phyloP scores from a whole-genome alignment of 1,140 invertebrate genomes.

The Leguminivora glycinivorella region DNA sequence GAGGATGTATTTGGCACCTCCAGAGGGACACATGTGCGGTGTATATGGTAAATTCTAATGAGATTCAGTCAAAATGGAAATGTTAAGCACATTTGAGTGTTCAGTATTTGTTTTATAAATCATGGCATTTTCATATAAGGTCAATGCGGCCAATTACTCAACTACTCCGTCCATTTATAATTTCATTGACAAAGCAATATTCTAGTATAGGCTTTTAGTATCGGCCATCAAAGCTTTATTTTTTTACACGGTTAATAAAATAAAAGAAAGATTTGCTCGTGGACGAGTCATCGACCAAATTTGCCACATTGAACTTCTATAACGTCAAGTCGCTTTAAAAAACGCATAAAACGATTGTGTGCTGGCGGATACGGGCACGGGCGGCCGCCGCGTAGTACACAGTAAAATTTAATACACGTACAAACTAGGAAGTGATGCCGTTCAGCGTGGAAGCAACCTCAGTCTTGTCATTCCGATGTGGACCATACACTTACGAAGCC shows the following conservation, averaged over 20 bases:
- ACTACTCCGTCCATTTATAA: too few relatives aligned
- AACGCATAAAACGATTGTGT: neutral
- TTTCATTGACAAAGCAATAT: too few relatives aligned
- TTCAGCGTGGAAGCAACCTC: constrained; percentile 69
- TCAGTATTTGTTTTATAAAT: neutral
- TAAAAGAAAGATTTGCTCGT: too few relatives aligned
- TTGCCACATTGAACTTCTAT: too few relatives aligned
- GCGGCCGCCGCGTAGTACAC: constrained; percentile 45
- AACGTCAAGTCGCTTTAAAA: neutral
- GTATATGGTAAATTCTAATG: constrained; percentile 14
- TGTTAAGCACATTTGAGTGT: constrained; percentile 11
- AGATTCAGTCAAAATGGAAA: constrained; percentile 14
- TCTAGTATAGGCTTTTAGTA: too few relatives aligned
- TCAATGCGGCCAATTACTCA: too few relatives aligned
- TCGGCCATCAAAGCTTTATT: too few relatives aligned
- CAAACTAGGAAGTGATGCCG: constrained; percentile 66
- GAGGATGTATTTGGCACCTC: constrained; percentile 1
- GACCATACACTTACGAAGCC: constrained; percentile 60
- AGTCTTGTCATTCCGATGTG: constrained; percentile 74
- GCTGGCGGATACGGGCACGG: constrained; percentile 38
- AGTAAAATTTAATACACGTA: constrained; percentile 62
- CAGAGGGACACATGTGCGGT: neutral
- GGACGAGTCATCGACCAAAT: too few relatives aligned
- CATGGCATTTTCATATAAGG: constrained; percentile 32
- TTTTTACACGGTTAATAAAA: too few relatives aligned